Conservation (phyloP, 2,797 vertebrate species). For the Arrhamphus sclerolepis region DNA sequence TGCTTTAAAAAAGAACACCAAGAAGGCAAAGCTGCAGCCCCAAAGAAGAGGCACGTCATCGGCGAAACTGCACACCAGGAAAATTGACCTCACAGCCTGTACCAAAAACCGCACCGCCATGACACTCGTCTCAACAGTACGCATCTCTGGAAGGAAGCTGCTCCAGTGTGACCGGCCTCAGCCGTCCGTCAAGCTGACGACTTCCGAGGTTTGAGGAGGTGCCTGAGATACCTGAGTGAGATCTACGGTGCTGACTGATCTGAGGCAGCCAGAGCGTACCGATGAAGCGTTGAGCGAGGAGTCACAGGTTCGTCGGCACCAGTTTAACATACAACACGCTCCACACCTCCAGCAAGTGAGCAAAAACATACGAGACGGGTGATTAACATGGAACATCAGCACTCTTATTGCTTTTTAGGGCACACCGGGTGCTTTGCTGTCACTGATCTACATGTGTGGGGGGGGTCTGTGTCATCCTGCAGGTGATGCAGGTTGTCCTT, state of each 20-base stretch:
- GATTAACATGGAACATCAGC: slow-evolving; percentile 26
- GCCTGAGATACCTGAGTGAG: slow-evolving; percentile 55
- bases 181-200: background rate
- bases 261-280: background rate
- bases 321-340: slow-evolving; percentile 5
- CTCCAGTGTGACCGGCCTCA: slow-evolving; percentile 3
- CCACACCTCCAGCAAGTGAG: slow-evolving; percentile 19
- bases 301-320: background rate
- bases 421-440: slow-evolving; percentile 21
- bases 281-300: slow-evolving; percentile 8
- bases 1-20: slow-evolving; percentile 30
- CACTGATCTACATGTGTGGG: slow-evolving; percentile 20
- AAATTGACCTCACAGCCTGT: slow-evolving; percentile 21
- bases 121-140: slow-evolving; percentile 1
- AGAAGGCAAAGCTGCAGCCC: slow-evolving; percentile 52
- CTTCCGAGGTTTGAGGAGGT: slow-evolving; percentile 1
- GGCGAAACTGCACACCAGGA: slow-evolving; percentile 25
- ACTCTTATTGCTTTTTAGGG: slow-evolving; percentile 65
- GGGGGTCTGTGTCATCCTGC: slow-evolving; percentile 6
- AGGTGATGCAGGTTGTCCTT: slow-evolving; percentile 7
- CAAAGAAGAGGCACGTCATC: slow-evolving; percentile 35
- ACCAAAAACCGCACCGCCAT: background rate
- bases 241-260: slow-evolving; percentile 7
- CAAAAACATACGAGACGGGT: slow-evolving; percentile 31
- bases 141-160: too few species aligned